A percentile compares a stretch with the other conserved stretches of the same genome.
These are phyloP conservation scores for Neodon shergylaensis DNA, from an alignment of 2,113 vertebrate genomes.

Conservation along the genomic window DNA sequence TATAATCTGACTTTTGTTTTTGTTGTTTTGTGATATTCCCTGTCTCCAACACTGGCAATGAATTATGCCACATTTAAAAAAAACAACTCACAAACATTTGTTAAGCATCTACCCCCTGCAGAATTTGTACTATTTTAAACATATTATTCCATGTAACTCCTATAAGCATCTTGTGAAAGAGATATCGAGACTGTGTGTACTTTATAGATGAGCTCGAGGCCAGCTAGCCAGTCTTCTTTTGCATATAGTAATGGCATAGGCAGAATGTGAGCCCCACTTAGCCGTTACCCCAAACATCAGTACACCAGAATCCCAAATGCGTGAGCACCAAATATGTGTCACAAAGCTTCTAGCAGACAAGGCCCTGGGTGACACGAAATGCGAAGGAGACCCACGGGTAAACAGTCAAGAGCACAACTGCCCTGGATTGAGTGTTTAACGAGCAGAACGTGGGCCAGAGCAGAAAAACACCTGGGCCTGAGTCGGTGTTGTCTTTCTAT, in stretches of 20 bases:
- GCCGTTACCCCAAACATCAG: background rate
- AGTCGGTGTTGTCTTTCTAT: slow-evolving; percentile 69
- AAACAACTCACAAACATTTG: background rate
- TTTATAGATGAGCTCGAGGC: background rate
- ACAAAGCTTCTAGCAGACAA: background rate
- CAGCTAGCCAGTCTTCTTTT: background rate
- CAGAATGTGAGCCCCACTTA: background rate
- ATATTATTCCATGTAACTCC: background rate
- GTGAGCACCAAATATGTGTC: background rate
- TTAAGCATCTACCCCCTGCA: background rate
- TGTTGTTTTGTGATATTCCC: background rate
- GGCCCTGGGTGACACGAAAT: background rate
- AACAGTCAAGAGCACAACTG: slow-evolving; percentile 5
- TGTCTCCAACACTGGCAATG: background rate
- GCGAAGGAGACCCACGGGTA: slow-evolving; percentile 6
- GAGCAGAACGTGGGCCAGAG: slow-evolving; percentile 58
- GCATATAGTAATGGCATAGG: background rate
- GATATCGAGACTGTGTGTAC: background rate
- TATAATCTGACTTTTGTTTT: background rate
- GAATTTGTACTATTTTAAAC: background rate
- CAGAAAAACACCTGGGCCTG: slow-evolving; percentile 78
- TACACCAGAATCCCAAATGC: background rate
- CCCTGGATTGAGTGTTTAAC: slow-evolving; percentile 13
- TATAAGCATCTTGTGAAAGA: background rate
- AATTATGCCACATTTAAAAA: background rate